phyloP scores from a whole-genome alignment of 2,797 vertebrate genomes.

The Enteromius viviparus region DNA sequence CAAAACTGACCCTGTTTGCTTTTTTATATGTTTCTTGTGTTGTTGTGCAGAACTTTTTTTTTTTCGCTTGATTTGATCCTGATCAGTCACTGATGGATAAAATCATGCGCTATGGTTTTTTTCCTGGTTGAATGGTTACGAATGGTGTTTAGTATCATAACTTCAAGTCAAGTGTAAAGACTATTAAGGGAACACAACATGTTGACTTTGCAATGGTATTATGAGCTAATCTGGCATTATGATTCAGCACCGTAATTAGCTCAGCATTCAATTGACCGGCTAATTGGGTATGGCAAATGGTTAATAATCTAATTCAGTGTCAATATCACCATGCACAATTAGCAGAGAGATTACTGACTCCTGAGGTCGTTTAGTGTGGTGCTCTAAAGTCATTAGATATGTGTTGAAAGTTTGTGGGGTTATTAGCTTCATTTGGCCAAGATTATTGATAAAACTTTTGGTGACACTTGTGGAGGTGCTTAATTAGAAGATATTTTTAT shows the following conservation, averaged over 20 bases:
- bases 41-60: neutral
- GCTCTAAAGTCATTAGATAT: neutral
- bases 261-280: neutral
- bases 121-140: neutral
- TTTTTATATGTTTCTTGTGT: neutral
- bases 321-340: slow-evolving; percentile 33
- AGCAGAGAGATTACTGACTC: slow-evolving; percentile 19
- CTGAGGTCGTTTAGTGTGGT: neutral
- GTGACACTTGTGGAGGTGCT: neutral
- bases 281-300: slow-evolving; percentile 9
- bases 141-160: neutral
- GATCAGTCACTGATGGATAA: neutral
- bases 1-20: neutral
- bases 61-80: neutral
- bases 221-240: slow-evolving; percentile 25
- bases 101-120: neutral
- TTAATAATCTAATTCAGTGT: slow-evolving; percentile 29
- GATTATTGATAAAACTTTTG: neutral
- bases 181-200: neutral
- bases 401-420: neutral
- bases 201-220: neutral
- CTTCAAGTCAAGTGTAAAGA: neutral
- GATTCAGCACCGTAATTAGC: neutral
- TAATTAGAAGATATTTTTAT: neutral
- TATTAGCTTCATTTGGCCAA: neutral